Conservation (phyloP, 1,140 invertebrate genomes). For the Leptinotarsa lineolata region DNA sequence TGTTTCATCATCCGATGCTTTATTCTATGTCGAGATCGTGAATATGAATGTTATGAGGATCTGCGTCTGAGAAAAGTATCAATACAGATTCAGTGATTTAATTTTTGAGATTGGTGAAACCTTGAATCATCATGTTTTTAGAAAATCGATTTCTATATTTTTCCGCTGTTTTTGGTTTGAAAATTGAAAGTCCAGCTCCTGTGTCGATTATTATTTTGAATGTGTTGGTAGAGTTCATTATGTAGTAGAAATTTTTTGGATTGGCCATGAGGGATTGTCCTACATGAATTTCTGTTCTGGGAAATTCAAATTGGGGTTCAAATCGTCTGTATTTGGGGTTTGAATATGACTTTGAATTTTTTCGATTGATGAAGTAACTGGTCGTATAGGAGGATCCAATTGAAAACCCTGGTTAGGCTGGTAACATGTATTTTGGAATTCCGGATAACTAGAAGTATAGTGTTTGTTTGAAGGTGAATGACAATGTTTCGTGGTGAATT, state of each 20-base stretch:
- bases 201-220: neutral
- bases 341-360: neutral
- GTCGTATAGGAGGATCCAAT: too few species aligned
- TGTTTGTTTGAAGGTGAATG: too few species aligned
- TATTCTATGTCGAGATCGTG: constrained; percentile 8
- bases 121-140: neutral
- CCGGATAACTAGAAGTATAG: too few species aligned
- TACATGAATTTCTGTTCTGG: neutral
- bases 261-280: neutral
- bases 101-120: neutral
- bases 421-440: too few species aligned
- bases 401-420: too few species aligned
- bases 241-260: neutral
- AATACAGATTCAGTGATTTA: neutral
- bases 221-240: neutral
- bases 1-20: too few species aligned
- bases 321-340: neutral
- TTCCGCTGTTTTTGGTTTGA: neutral
- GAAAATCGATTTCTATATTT: neutral
- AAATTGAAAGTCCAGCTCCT: neutral
- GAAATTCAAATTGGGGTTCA: neutral
- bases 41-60: neutral
- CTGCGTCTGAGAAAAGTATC: neutral
- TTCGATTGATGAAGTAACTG: too few species aligned
- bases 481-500: too few species aligned